Percentiles rank a stretch among this genome's conserved stretches.
Evolutionary conservation across 2,888 invertebrate species (phyloP).

Genomic region (Cephus nigrinus): DNA sequence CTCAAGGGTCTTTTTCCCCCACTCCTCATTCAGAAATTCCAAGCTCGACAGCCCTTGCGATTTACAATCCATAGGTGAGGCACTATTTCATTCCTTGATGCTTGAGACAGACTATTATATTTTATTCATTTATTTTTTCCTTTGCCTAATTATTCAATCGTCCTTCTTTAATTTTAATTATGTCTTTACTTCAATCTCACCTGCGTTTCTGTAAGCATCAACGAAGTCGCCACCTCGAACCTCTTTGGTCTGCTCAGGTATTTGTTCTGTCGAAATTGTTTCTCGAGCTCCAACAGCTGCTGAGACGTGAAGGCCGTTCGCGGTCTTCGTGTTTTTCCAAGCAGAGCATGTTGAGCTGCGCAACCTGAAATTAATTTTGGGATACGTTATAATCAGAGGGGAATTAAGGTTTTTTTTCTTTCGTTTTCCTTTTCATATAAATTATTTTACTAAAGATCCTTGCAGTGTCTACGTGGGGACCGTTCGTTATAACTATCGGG

Average conservation of each 20-base stretch:
- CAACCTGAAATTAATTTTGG: conserved; percentile 65
- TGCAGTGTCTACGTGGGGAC: background rate
- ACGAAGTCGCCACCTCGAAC: conserved; percentile 97
- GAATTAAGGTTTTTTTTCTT: background rate
- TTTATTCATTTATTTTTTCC: background rate
- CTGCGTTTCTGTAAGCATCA: conserved; percentile 99
- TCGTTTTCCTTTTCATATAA: background rate
- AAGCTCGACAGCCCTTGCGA: background rate
- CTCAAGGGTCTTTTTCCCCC: conserved; percentile 40
- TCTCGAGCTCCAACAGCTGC: conserved; percentile 96
- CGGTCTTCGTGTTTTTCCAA: conserved; percentile 91
- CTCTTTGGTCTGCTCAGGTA: conserved; percentile 97
- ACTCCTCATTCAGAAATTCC: conserved; percentile 5
- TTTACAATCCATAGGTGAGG: background rate
- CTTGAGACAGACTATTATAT: background rate
- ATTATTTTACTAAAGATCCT: background rate
- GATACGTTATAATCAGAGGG: conserved; percentile 22
- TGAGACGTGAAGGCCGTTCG: conserved; percentile 98
- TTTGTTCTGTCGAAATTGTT: conserved; percentile 99
- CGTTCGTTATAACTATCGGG: conserved; percentile 17
- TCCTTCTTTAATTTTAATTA: background rate
- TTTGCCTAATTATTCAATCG: background rate
- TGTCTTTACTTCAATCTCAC: conserved; percentile 67
- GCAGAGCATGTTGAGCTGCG: conserved; percentile 79
- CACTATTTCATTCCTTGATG: background rate